Evolutionary conservation across 2,888 invertebrate genomes (phyloP), one percentile per base, ranked within the genome.

Genomic region (Euzophera pinguis): DNA sequence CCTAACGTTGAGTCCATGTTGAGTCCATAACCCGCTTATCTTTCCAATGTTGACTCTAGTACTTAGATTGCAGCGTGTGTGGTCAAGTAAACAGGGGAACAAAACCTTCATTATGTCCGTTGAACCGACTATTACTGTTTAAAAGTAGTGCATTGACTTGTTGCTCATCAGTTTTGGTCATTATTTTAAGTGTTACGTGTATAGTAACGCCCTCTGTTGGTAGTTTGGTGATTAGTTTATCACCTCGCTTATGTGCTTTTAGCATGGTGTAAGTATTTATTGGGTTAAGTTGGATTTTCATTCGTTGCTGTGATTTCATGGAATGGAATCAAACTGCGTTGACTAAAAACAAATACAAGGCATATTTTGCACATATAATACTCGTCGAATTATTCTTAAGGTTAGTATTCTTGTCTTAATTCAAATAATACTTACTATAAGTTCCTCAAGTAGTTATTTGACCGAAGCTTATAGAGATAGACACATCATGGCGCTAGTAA

Each of bases 81-180:
- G 49, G 49, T 39, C 39, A 39, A 50, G 49, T 39, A 50, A 50
- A 50, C 49, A 50, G 13, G 29, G 37, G 37, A 39, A 50, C 39
- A 39, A 50, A 39, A 50, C 49, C 49, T 39, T 29, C 29, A 45
- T 50, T 50, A 50, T 50, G 29, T 39, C 14, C 39, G 32, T 50
- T 32, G 29, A 45, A 50, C 39, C 29, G 39, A 39, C 39, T n/a
- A 22, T 14, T 32, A 50, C 29, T 43, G 32, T 16, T 48, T 48
- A 22, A n/a, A 16, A 14, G 47, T 34, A 47, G 47, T 47, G 35
- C 47, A 14, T 32, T 50, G 39, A 32, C 29, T 49, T n/a, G 39
- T 39, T 48, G 37, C 37, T 50, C 49, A 50, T 41, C 47, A 13
- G 39, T 50, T 41, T 29, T 32, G 12, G 10, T 29, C 10, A 29